phyloP scores from a whole-genome alignment of 92 coral and sea anemone species.

The Siderastrea radians region DNA sequence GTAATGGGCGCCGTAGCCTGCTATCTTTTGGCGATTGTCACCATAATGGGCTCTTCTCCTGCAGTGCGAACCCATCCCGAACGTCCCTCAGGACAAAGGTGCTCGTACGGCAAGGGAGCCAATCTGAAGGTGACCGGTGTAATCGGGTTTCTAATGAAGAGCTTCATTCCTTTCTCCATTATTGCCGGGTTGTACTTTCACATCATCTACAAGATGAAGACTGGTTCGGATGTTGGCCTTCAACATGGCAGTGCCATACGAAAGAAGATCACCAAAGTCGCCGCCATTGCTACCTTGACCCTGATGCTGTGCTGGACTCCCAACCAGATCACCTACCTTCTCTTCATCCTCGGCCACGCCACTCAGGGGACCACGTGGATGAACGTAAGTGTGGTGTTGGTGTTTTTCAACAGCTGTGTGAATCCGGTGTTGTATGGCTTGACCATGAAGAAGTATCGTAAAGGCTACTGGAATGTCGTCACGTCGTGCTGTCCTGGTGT shows the following conservation, averaged over 20 bases:
- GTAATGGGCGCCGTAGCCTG: slow-evolving; percentile 53
- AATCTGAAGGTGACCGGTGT: slow-evolving; percentile 45
- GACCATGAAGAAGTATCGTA: slow-evolving; percentile 75
- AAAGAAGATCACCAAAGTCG: slow-evolving; percentile 79
- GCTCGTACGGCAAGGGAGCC: slow-evolving; percentile 60
- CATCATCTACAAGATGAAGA: slow-evolving; percentile 80
- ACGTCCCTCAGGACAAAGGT: slow-evolving; percentile 69
- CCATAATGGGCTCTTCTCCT: slow-evolving; percentile 56
- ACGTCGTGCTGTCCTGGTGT: slow-evolving; percentile 6
- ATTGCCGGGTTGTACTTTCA: slow-evolving; percentile 76
- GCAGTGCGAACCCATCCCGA: slow-evolving; percentile 42
- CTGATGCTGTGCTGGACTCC: slow-evolving; percentile 85
- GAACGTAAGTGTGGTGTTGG: slow-evolving; percentile 62
- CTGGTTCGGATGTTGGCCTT: slow-evolving; percentile 31
- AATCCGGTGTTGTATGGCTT: slow-evolving; percentile 78
- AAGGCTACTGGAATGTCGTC: slow-evolving; percentile 72
- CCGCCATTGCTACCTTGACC: slow-evolving; percentile 71
- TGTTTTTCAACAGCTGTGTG: slow-evolving; percentile 73
- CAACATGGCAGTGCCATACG: slow-evolving; percentile 55
- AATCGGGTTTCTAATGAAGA: slow-evolving; percentile 72
- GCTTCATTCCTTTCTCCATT: slow-evolving; percentile 72
- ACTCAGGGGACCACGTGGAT: slow-evolving; percentile 53
- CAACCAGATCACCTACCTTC: slow-evolving; percentile 61
- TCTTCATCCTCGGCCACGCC: slow-evolving; percentile 59
- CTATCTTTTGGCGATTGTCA: slow-evolving; percentile 66